Base-by-base conservation (phyloP, 2,113 vertebrate species). In the Poeciliopsis retropinna region DNA sequence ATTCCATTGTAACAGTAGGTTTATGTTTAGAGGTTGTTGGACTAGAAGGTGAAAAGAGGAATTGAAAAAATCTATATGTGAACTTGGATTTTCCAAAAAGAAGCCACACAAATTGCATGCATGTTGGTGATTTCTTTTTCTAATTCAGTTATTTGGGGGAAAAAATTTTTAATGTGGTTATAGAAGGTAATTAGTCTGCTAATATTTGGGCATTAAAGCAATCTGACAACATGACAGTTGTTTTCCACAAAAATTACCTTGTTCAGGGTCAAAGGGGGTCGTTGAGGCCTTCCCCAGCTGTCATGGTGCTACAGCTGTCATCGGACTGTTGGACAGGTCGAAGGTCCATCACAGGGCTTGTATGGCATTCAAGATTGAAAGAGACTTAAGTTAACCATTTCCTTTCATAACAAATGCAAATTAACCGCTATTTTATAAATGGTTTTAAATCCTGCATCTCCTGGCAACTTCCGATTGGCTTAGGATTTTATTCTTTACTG, bases 281-380 rank as follows among this genome's bases (percentile, higher is more conserved):
- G 30, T 32, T 64, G 63, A 31, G 14, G 63, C 31, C 63, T 25
- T 32, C 25, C 63, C 63, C 30, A 64, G 63, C 31, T 64, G 63
- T 34, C 63, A 34, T 32, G 9, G 63, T 31, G 22, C 63, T 34
- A 64, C 63, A 64, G 63, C 63, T 64, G 63, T 64, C 30, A 64
- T 32, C 31, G 17, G 10, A 34, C 63, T 34, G 31, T 19, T 64
- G 63, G 19, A 64, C 30, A 64, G 63, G 63, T 64, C 19, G 19
- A 32, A 31, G 32, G 63, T 34, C 63, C 63, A 64, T 64, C 30
- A 34, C 63, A 64, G 63, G 31, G 30, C 63, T 34, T 32, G 3
- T 22, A 10, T 34, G 17, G 32, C 31, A 34, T 34, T 31, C 31
- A 32, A 22, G 28, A 19, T 34, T 34, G 22, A 64, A 64, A 30